Conservation (phyloP, 2,113 vertebrate species). For the Emydocephalus ijimae region DNA sequence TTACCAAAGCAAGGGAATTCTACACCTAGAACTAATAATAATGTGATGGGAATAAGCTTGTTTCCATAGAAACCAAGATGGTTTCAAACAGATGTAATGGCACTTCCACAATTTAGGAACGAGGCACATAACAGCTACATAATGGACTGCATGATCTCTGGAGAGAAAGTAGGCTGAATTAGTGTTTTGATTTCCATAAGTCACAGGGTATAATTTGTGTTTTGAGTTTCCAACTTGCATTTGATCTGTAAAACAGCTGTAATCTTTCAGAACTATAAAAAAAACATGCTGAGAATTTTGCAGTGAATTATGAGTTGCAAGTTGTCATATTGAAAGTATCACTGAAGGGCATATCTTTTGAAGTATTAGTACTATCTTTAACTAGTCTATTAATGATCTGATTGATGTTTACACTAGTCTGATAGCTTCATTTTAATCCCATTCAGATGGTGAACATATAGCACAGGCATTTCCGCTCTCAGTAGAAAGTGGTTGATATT, state of each 20-base stretch:
- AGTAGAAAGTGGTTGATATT: background rate
- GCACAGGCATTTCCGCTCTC: background rate
- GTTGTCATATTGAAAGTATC: background rate
- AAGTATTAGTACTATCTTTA: background rate
- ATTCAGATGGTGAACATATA: background rate
- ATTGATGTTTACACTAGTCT: background rate
- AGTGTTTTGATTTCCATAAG: background rate
- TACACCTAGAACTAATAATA: slow-evolving; percentile 41
- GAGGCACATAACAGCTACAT: slow-evolving; percentile 32
- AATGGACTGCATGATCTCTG: background rate
- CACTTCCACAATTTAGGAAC: slow-evolving; percentile 39
- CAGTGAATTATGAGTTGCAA: background rate
- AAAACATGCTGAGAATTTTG: background rate
- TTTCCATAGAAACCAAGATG: slow-evolving; percentile 61
- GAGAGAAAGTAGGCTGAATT: background rate
- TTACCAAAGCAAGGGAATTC: slow-evolving; percentile 32
- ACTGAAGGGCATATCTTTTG: background rate
- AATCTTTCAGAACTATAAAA: background rate
- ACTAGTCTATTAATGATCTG: background rate
- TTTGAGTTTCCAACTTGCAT: background rate
- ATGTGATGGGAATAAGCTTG: slow-evolving; percentile 47
- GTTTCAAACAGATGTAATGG: slow-evolving; percentile 43
- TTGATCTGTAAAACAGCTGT: background rate
- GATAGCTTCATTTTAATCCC: background rate
- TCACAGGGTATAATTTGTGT: background rate